Evolutionary conservation across 2,888 invertebrate species (phyloP).

Genomic region (Calliphora vomitoria): DNA sequence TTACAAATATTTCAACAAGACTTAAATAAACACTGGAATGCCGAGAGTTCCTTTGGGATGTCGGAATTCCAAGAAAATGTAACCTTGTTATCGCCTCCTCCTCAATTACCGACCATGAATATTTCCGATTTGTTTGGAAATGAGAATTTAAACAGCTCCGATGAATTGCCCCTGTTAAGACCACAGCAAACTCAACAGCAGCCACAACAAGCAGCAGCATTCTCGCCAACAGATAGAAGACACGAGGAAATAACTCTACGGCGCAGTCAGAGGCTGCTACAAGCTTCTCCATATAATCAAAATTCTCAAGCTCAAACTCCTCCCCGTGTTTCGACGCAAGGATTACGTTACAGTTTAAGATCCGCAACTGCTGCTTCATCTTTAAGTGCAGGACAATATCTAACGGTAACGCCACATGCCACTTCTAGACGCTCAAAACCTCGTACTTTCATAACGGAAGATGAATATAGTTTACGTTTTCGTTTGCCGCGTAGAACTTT

Average conservation of each 20-base stretch:
- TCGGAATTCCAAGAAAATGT: background rate
- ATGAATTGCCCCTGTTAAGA: conserved; percentile 10
- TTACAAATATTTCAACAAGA: conserved; percentile 50
- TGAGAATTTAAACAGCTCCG: background rate
- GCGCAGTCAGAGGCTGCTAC: background rate
- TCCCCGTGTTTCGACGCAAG: background rate
- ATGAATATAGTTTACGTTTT: conserved; percentile 65
- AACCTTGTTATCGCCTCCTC: background rate
- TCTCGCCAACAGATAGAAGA: background rate
- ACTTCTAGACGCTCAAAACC: conserved; percentile 1
- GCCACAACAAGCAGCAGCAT: background rate
- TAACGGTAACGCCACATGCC: background rate
- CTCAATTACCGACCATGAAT: background rate
- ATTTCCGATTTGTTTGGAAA: conserved; percentile 43
- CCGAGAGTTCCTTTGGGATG: background rate
- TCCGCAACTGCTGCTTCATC: background rate
- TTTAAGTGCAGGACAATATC: background rate
- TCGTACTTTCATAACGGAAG: conserved; percentile 51
- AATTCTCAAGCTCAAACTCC: background rate
- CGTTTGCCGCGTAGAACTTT: conserved; percentile 48
- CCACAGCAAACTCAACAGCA: background rate
- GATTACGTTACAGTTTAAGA: conserved; percentile 34
- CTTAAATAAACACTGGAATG: background rate
- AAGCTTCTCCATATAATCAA: background rate
- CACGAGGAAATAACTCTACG: background rate